Base-by-base conservation (phyloP, 2,797 vertebrate genomes). In the Crypturellus tataupa region DNA sequence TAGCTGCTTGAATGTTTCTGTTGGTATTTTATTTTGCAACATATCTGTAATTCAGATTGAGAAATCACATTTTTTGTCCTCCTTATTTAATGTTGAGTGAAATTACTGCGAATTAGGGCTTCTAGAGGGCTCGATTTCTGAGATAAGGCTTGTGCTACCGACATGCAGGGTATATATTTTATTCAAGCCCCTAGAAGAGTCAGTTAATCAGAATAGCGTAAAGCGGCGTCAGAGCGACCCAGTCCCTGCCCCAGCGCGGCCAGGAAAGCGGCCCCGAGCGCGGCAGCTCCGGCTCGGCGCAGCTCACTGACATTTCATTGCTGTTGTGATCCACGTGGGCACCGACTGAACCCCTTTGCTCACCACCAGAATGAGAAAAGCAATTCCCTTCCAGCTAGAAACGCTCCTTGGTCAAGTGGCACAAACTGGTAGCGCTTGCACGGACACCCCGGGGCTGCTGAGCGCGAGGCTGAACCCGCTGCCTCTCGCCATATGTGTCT, bases 401-500 rank as follows among this genome's bases (percentile, higher is more conserved):
- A 23, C 60, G 14, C 5, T 53, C 2, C 56, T 53, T 4, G 5
- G 19, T 33, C 27, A 35, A 85, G 80, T 72, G 83, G 21, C 56
- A 42, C 12, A 16, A 47, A 39, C 40, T 78, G 29, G 46, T 35
- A 3, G 15, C 27, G 3, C 39, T 37, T 3, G 2, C 79, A 89
- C 53, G 79, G 81, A 89, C 58, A 25, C 7, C 40, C 65, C 58
- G 40, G 59, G 93, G 76, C 82, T 76, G 63, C 63, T 70, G 60
- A 5, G 6, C 5, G 0, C 21, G 47, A 49, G 12, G 15, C 44
- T 0, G 2, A 80, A 25, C 79, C 60, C 0, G 0, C 33, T 65
- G 62, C 13, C 33, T 71, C 85, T 88, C 5, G 0, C 8, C 9
- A 0, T 8, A 3, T 0, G 0, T 5, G 6, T 49, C 70, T 62